Base-by-base conservation (phyloP, 1,140 invertebrate genomes). In the Orussus abietinus region DNA sequence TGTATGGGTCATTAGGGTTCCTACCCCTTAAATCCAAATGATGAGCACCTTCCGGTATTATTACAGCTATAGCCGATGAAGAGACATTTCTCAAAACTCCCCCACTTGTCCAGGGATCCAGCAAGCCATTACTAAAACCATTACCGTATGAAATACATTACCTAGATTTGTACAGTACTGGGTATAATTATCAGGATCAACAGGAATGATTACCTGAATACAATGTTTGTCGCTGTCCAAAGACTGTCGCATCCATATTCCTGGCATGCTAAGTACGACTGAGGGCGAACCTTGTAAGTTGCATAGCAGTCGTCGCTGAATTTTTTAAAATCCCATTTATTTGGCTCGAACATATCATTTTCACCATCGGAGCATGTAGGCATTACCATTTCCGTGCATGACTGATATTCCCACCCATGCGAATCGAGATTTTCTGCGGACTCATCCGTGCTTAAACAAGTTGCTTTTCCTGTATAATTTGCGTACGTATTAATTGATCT, bases 321-420 rank as follows among this genome's bases (percentile, higher is more conserved):
- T 13, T 69, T 51, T 5, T 79, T 77, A 20, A 88, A 79, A 71
- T 94, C 78, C 91, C 92, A 96, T 0, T 74, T 39, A 0, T 55
- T 46, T 2, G 79, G 74, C 57, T 90, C 85, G 68, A 94, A 96
- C 83, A 98, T 92, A 51, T 91, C 90, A 17, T 81, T 75, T 7
- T 74, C 58, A 10, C 87, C 86, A 52, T 85, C 81, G 4, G 79
- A 74, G 66, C 95, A 97, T 71, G 90, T 84, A 0, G 92, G 92
- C 86, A 96, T 93, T 29, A 96, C 84, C 86, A 98, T 95, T 72
- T 98, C 94, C 17, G 92, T 94, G 63, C 95, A 98, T 5, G 84
- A 77, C 82, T 94, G 73, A 46, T 69, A 76, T 55, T 55, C 32
- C 92, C 92, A 96, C 4, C 82, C 86, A 15, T 60, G 33, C 17